Base-by-base conservation (phyloP, 2,888 invertebrate species). In the Venusia cambrica region DNA sequence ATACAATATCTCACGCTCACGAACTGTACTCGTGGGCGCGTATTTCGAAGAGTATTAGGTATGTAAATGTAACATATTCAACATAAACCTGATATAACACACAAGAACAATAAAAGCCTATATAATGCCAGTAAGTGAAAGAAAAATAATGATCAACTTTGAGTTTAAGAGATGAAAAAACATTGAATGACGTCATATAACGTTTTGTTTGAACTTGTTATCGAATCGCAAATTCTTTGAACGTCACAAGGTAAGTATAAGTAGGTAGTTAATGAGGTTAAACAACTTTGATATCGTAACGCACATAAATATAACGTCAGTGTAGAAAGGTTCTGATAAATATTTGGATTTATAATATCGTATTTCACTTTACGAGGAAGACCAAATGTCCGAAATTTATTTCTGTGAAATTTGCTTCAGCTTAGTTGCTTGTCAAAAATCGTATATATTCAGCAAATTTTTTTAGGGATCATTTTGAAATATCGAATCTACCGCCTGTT, bases 181-280 rank as follows among this genome's bases (percentile, higher is more conserved):
- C 20, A 33, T 8, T n/a, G 6, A 6, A 16, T 45, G 47, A 49
- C 49, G 49, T 49, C 47, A 45, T 18, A 20, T 27, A 5, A 14
- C n/a, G 8, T 14, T 14, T 19, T 44, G 39, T 40, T 47, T 42
- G 14, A 33, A 25, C 27, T 10, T 26, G 26, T 22, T 47, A 41
- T 35, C 37, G 24, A 14, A 12, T 36, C 32, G 27, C 16, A 28
- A 45, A 44, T 28, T 30, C 17, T 27, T 30, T 38, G 41, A 39
- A 38, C 29, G 22, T 14, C 14, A 16, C 7, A 22, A 33, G 12
- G 26, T 27, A 33, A 5, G 20, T 11, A 16, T 18, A 33, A 9
- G 26, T 27, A 33, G 4, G 20, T 11, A 16, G 18, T 5, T 25
- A 36, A 5, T 7, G 31, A 40, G 40, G 21, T 38, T 29, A 28